phyloP scores from a whole-genome alignment of 2,888 invertebrate species.

The Siphlonurus alternatus region DNA sequence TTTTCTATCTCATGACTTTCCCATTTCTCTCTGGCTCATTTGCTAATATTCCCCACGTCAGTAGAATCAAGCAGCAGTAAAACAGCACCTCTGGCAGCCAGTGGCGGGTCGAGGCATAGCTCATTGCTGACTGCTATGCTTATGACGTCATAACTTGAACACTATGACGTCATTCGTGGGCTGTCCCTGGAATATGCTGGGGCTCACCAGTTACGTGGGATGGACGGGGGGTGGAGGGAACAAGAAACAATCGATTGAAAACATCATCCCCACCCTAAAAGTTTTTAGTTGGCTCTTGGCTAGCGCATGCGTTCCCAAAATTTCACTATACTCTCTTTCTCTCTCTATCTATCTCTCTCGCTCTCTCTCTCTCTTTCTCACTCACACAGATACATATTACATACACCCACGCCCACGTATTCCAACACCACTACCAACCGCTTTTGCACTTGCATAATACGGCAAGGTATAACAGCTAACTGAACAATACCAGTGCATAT shows the following conservation, averaged over 20 bases:
- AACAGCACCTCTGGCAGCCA: too few species aligned
- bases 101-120: background rate
- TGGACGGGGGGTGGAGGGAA: background rate
- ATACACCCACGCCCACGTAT: background rate
- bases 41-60: too few species aligned
- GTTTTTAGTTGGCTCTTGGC: background rate
- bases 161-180: background rate
- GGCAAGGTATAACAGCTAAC: background rate
- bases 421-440: background rate
- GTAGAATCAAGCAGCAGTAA: too few species aligned
- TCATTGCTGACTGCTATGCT: background rate
- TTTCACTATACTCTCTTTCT: background rate
- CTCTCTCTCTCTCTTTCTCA: background rate
- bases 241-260: background rate
- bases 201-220: background rate
- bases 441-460: background rate
- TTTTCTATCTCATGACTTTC: background rate
- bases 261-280: background rate
- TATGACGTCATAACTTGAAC: background rate
- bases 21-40: background rate
- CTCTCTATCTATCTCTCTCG: background rate
- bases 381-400: background rate
- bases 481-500: background rate
- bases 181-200: background rate
- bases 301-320: background rate